Percentiles rank a stretch among this genome's conserved stretches.
phyloP scores from a whole-genome alignment of 2,797 vertebrate species.

The Lithobates sylvaticus region DNA sequence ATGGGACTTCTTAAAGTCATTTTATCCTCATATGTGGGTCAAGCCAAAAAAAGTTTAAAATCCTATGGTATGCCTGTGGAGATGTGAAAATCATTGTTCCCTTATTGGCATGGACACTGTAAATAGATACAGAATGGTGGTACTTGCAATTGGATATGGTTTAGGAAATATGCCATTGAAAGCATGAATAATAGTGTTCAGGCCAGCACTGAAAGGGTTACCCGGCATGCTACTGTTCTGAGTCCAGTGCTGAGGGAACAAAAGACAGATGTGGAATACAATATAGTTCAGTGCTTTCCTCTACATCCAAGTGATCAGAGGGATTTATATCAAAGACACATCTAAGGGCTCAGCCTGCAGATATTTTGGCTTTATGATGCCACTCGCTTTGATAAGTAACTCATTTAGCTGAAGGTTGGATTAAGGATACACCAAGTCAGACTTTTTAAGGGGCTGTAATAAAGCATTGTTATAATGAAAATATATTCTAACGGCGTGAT shows the following conservation, averaged over 20 bases:
- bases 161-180: conserved; percentile 35
- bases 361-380: conserved; percentile 45
- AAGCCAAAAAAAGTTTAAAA: not conserved
- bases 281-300: conserved; percentile 15
- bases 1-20: conserved; percentile 27
- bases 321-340: conserved; percentile 48
- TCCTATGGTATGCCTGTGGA: conserved; percentile 6
- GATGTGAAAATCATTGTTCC: conserved; percentile 34
- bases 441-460: conserved; percentile 3
- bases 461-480: not conserved
- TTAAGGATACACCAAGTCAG: conserved; percentile 34
- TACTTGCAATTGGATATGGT: conserved; percentile 51
- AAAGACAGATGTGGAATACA: conserved; percentile 38
- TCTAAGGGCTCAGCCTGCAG: conserved; percentile 38
- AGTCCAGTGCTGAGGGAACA: not conserved
- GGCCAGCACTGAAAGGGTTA: conserved; percentile 33
- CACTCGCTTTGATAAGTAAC: conserved; percentile 46
- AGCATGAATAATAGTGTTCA: not conserved
- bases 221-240: conserved; percentile 35
- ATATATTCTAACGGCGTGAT: not conserved
- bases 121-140: conserved; percentile 46
- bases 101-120: conserved; percentile 40
- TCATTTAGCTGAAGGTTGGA: conserved; percentile 34
- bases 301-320: conserved; percentile 29
- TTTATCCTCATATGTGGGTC: conserved; percentile 16